Base-by-base conservation (phyloP, 2,888 invertebrate genomes). In the Drosophila prostipennis region DNA sequence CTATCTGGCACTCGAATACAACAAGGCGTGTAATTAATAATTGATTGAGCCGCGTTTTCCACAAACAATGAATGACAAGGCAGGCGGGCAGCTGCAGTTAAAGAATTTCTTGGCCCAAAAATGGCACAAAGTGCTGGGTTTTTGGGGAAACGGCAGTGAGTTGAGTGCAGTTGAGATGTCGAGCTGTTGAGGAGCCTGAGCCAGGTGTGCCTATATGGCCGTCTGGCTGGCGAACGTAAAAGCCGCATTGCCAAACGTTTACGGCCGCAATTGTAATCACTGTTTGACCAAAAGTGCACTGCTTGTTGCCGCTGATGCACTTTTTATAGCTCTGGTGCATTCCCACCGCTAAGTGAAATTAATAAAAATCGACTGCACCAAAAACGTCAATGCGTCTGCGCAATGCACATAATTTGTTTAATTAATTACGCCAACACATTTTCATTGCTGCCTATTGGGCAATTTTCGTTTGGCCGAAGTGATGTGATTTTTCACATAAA, bases 341-440 rank as follows among this genome's bases (percentile, higher is more conserved):
- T 89, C 89, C 88, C 86, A 87, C 64, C 74, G 72, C 55, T 87
- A 87, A 87, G 89, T 89, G 86, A 84, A 84, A 89, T 84, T 88
- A 82, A 84, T 84, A 84, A 84, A 84, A 87, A 71, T 88, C 52
- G 80, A 64, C 67, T 78, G 83, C 54, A 88, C 89, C 89, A 89
- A 89, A 89, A 89, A 88, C 60, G 89, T 87, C 89, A 87, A 79
- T 69, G 75, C 72, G 71, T 74, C 88, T 86, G 87, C 74, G 84
- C 89, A 88, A 89, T 86, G 58, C 77, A 87, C 86, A 87, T 85
- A 89, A 85, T 85, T 85, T 85, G 84, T 85, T 89, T 85, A 85
- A 85, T 85, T 85, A 89, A 85, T 85, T 89, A 86, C 77, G 63
- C 72, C 80, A 76, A 83, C 89, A 85, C 89, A 87, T 89, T 89